phyloP scores from a whole-genome alignment of 2,888 invertebrate genomes.

The Scaeva pyrastri region DNA sequence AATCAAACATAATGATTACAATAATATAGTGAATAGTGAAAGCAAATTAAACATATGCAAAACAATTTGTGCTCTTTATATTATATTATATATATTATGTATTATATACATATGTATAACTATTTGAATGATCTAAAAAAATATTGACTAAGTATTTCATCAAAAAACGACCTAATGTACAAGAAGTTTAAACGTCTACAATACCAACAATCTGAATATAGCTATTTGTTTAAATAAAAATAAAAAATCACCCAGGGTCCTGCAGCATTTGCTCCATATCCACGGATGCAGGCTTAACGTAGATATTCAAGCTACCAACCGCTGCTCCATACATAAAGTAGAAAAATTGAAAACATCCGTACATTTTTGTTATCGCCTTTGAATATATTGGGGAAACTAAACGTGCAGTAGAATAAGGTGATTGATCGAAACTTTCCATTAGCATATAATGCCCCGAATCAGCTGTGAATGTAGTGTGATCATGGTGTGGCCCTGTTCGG shows the following conservation, averaged over 20 bases:
- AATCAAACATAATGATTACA: too few relatives aligned
- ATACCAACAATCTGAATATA: too few relatives aligned
- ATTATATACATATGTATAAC: too few relatives aligned
- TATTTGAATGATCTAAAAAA: too few relatives aligned
- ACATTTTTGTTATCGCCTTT: conserved; percentile 83
- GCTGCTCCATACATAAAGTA: conserved; percentile 92
- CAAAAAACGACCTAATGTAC: too few relatives aligned
- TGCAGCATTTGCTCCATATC: conserved; percentile 77
- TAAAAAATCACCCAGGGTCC: conserved; percentile 58
- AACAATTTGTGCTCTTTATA: too few relatives aligned
- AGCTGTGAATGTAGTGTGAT: conserved; percentile 88
- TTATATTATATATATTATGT: too few relatives aligned
- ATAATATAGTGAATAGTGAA: too few relatives aligned
- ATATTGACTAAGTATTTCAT: too few relatives aligned
- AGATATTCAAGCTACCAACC: conserved; percentile 85
- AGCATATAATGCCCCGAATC: conserved; percentile 92
- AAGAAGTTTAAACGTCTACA: too few relatives aligned
- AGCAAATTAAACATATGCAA: too few relatives aligned
- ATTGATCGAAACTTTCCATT: conserved; percentile 88
- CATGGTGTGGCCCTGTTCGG: conserved; percentile 89
- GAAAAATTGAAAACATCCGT: conserved; percentile 87
- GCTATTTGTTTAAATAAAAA: background rate
- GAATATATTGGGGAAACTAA: conserved; percentile 90
- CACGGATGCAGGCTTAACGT: conserved; percentile 84
- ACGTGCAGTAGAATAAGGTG: conserved; percentile 88